These are phyloP conservation scores for Penaeus vannamei DNA, from an alignment of 1,140 invertebrate species.

Conservation along the genomic window DNA sequence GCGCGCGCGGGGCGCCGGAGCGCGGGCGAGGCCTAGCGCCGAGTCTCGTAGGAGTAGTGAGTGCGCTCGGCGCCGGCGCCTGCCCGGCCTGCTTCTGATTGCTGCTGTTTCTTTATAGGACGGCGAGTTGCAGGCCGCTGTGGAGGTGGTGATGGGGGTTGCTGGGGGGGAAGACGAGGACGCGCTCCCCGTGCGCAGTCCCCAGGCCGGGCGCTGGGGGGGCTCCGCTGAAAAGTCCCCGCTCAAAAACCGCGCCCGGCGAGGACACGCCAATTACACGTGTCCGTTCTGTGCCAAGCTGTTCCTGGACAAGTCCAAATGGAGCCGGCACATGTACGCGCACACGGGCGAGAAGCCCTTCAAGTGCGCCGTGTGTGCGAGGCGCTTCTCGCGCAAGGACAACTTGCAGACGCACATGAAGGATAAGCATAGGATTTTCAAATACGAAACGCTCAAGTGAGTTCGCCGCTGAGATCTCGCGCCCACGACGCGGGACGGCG, in stretches of 20 bases:
- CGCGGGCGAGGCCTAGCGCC: no score
- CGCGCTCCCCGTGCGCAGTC: slow-evolving; percentile 49
- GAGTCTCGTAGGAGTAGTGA: slow-evolving; percentile 39
- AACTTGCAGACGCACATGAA: slow-evolving; percentile 60
- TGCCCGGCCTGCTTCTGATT: slow-evolving; percentile 48
- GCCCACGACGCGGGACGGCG: not conserved
- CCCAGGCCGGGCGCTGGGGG: slow-evolving; percentile 38
- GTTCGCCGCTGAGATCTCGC: not conserved
- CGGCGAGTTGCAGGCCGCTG: slow-evolving; percentile 58
- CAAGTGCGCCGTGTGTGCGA: slow-evolving; percentile 38
- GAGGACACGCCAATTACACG: slow-evolving; percentile 53
- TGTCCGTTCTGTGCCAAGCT: slow-evolving; percentile 57
- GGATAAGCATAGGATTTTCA: slow-evolving; percentile 58
- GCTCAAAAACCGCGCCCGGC: slow-evolving; percentile 44
- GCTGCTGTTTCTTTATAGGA: slow-evolving; percentile 65
- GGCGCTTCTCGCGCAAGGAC: slow-evolving; percentile 56
- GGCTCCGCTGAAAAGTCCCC: slow-evolving; percentile 33
- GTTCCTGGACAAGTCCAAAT: slow-evolving; percentile 63
- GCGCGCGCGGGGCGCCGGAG: not conserved
- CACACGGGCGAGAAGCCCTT: slow-evolving; percentile 64
- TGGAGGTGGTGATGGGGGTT: slow-evolving; percentile 60
- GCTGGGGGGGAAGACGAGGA: slow-evolving; percentile 59
- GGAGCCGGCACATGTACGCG: slow-evolving; percentile 57
- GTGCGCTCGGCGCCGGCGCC: slow-evolving; percentile 27
- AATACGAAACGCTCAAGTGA: slow-evolving; percentile 5